Conservation (phyloP, 1,140 invertebrate species). For the Eupristina koningsbergeri region DNA sequence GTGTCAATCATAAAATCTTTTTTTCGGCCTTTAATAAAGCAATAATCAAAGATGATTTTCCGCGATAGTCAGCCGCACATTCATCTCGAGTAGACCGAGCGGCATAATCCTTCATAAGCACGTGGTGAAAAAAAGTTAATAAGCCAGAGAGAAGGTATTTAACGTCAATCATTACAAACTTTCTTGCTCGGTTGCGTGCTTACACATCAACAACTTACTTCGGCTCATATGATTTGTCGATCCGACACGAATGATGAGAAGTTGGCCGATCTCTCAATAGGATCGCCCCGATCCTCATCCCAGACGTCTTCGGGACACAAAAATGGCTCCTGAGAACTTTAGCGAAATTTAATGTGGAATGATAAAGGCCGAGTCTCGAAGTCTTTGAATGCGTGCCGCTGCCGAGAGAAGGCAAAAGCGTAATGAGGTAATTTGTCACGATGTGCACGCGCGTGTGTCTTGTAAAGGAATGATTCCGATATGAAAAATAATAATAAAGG, state of each 20-base stretch:
- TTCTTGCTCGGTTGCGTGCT: background rate
- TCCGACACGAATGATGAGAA: background rate
- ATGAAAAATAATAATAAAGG: conserved; percentile 28
- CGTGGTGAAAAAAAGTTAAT: conserved; percentile 23
- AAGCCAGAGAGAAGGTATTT: conserved; percentile 12
- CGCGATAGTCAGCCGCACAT: background rate
- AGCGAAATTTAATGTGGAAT: conserved; percentile 33
- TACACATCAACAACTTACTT: background rate
- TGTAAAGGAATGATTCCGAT: background rate
- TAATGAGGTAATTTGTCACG: conserved; percentile 38
- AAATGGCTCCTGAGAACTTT: conserved; percentile 27
- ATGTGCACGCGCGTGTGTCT: background rate
- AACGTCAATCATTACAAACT: conserved; percentile 23
- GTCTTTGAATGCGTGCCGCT: conserved; percentile 17
- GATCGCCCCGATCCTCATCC: background rate
- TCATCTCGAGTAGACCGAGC: background rate
- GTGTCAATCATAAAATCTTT: background rate
- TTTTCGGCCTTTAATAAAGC: background rate
- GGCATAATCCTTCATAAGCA: background rate
- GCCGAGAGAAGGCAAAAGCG: too few species aligned
- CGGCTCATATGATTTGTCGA: conserved; percentile 23
- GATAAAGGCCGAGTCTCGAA: conserved; percentile 17
- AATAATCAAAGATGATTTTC: background rate
- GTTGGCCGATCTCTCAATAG: conserved; percentile 18
- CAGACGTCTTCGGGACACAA: background rate